Percentiles rank a stretch among this genome's conserved stretches.
phyloP scores from a whole-genome alignment of 2,113 vertebrate species.

The Urocolius indicus region DNA sequence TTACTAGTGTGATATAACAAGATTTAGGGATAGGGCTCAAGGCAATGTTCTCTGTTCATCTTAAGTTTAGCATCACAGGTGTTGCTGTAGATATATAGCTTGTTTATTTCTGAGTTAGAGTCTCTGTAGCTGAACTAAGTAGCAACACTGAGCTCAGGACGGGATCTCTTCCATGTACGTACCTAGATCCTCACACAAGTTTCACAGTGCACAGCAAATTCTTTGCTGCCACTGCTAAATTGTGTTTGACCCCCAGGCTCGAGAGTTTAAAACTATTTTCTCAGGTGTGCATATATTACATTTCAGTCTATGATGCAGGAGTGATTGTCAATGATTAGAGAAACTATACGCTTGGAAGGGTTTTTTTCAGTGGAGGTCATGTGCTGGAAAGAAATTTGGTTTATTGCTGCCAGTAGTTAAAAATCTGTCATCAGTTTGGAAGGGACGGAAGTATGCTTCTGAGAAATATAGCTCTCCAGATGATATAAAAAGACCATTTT shows the following conservation, averaged over 20 bases:
- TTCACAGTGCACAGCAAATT: neutral
- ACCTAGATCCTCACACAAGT: neutral
- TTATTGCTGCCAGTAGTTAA: slow-evolving; percentile 12
- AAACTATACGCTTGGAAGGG: neutral
- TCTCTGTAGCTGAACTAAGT: neutral
- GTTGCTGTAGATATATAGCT: neutral
- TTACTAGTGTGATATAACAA: neutral
- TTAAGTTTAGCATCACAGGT: neutral
- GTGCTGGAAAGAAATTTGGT: neutral
- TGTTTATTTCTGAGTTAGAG: neutral
- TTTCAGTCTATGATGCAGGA: slow-evolving; percentile 9
- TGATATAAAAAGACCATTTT: neutral
- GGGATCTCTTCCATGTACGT: neutral
- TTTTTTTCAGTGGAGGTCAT: neutral
- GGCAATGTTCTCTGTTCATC: neutral
- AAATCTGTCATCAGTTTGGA: slow-evolving; percentile 22
- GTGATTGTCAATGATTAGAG: neutral
- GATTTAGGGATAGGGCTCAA: neutral
- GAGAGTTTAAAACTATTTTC: neutral
- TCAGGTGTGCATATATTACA: neutral
- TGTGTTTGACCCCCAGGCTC: neutral
- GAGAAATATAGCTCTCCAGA: neutral
- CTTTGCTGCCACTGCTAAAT: neutral
- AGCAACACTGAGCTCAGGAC: neutral
- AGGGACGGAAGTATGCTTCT: neutral